Conservation (phyloP, 2,797 vertebrate genomes). For the Allobates femoralis region DNA sequence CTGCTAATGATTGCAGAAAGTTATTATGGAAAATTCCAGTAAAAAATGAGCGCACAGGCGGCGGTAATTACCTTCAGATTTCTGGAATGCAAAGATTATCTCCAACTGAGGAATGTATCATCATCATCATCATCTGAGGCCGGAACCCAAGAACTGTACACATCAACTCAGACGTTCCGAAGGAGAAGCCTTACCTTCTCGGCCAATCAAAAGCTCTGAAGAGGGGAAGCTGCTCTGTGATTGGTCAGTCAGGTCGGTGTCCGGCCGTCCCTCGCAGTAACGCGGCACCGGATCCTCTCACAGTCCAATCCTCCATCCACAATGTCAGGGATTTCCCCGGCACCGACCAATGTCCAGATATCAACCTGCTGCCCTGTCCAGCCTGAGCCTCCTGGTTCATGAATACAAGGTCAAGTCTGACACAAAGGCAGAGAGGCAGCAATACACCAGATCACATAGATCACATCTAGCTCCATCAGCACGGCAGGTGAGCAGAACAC, state of each 20-base stretch:
- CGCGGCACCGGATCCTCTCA: no score
- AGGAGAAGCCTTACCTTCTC: no score
- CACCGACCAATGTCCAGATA: background rate
- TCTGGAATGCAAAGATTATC: background rate
- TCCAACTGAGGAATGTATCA: background rate
- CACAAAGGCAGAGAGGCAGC: no score
- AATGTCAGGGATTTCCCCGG: background rate
- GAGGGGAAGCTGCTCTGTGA: no score
- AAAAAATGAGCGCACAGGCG: background rate
- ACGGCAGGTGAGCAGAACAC: background rate
- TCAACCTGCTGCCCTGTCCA: background rate
- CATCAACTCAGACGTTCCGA: no score
- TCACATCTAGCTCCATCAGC: background rate
- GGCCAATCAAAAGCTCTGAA: no score
- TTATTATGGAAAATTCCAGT: background rate
- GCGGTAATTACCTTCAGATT: background rate
- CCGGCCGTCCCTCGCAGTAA: no score
- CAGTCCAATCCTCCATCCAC: background rate
- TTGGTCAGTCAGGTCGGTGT: no score
- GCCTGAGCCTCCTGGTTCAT: slow-evolving; percentile 11
- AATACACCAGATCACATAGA: no score
- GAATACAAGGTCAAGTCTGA: background rate
- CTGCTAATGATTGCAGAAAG: background rate
- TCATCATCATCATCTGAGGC: background rate
- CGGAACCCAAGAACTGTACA: no score